Percentiles rank a stretch among this genome's conserved stretches.
Evolutionary conservation across 1,140 invertebrate species (phyloP).

Genomic region (Drosophila sproati): DNA sequence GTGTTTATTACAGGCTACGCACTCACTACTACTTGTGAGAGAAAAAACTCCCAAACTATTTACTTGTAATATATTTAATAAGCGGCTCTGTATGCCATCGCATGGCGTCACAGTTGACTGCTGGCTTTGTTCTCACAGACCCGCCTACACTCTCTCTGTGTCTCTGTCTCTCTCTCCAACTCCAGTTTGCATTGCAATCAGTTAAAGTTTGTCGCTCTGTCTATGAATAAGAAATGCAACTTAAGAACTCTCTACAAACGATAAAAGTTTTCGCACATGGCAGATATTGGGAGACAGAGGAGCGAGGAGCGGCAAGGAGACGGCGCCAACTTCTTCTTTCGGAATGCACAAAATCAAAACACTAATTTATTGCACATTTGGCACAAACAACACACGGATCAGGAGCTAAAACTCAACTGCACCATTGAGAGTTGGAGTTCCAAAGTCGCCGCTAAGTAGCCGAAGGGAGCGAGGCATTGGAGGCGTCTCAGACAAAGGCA

Average conservation of each 20-base stretch:
- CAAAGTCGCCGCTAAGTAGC: conserved; percentile 53
- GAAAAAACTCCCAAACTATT: background rate
- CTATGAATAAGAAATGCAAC: conserved; percentile 69
- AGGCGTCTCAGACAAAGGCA: conserved; percentile 1
- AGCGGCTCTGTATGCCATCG: conserved; percentile 48
- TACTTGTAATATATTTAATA: conserved; percentile 52
- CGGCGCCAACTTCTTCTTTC: conserved; percentile 61
- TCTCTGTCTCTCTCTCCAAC: conserved; percentile 1
- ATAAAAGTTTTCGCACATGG: conserved; percentile 76
- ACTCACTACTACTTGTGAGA: too few species aligned
- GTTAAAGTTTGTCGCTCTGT: conserved; percentile 56
- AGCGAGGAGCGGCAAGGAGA: background rate
- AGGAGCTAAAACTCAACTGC: conserved; percentile 52
- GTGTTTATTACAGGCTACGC: conserved; percentile 51
- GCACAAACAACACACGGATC: conserved; percentile 62
- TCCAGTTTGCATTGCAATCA: background rate
- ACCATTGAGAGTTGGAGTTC: conserved; percentile 42
- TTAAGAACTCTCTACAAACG: conserved; percentile 58
- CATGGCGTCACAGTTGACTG: conserved; percentile 52
- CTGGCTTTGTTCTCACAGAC: conserved; percentile 39
- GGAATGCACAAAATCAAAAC: conserved; percentile 79
- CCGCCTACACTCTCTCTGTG: background rate
- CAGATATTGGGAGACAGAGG: conserved; percentile 12
- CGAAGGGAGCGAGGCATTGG: conserved; percentile 9
- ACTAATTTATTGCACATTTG: conserved; percentile 80